Conservation (phyloP, 2,797 vertebrate genomes). For the Anguilla pacifica region DNA sequence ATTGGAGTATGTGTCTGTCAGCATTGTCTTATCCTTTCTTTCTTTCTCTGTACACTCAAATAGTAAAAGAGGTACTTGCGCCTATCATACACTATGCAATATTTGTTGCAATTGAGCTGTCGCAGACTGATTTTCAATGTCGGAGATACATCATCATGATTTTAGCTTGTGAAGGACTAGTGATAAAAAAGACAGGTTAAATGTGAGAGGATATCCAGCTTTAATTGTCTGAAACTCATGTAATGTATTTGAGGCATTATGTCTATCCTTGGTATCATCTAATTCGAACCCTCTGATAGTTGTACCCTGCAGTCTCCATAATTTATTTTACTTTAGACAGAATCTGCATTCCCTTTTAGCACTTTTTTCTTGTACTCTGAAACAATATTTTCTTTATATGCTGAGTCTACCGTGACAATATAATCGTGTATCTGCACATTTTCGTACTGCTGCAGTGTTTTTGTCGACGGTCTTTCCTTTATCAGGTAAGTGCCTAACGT, state of each 20-base stretch:
- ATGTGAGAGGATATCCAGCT: too few species aligned
- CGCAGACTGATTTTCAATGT: too few species aligned
- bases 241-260: too few species aligned
- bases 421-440: not conserved
- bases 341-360: not conserved
- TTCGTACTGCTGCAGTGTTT: not conserved
- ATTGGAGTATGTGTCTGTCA: not conserved
- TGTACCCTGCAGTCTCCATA: not conserved
- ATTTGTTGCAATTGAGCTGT: not conserved
- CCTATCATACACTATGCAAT: not conserved
- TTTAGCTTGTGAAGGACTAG: too few species aligned
- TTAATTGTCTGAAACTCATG: too few species aligned
- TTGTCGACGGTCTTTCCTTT: not conserved
- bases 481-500: not conserved
- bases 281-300: not conserved
- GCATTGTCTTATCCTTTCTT: not conserved
- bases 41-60: not conserved
- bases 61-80: not conserved
- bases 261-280: too few species aligned
- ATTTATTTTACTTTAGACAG: not conserved
- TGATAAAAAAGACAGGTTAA: too few species aligned
- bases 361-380: not conserved
- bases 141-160: too few species aligned
- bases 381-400: not conserved
- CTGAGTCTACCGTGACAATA: not conserved